Percentiles rank a stretch among this genome's conserved stretches.
Conservation (phyloP, 2,113 vertebrate species). For the Apodemus sylvaticus region DNA sequence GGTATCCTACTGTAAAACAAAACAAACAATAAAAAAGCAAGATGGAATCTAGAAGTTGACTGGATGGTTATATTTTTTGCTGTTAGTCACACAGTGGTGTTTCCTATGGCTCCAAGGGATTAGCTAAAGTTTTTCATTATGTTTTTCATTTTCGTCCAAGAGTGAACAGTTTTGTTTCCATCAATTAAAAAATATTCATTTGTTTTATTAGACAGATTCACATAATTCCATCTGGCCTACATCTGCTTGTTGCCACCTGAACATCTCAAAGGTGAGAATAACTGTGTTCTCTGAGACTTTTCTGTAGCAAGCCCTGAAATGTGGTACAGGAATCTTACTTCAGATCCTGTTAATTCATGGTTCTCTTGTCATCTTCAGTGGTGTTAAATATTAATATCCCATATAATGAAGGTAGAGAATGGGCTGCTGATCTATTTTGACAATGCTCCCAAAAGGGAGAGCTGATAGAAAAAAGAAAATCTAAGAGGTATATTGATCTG, state of each 20-base stretch:
- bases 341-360: background rate
- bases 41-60: conserved; percentile 18
- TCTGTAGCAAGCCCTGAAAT: background rate
- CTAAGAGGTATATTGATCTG: background rate
- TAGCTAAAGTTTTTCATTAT: conserved; percentile 54
- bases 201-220: conserved; percentile 56
- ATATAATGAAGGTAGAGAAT: background rate
- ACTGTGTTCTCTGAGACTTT: conserved; percentile 36
- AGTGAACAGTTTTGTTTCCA: conserved; percentile 45
- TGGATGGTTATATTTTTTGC: background rate
- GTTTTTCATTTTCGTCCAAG: background rate
- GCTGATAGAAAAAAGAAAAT: background rate
- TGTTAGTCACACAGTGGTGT: background rate
- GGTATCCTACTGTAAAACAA: background rate
- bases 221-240: conserved; percentile 60
- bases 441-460: background rate
- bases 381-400: background rate
- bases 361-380: conserved; percentile 22
- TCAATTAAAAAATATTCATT: conserved; percentile 23
- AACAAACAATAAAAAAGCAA: background rate
- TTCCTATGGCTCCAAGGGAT: background rate
- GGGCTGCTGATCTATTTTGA: conserved; percentile 21
- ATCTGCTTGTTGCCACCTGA: conserved; percentile 66
- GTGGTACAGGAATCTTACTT: background rate
- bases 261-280: conserved; percentile 33